Conservation (phyloP, 2,888 invertebrate species). For the Pyrrhosoma nymphula region DNA sequence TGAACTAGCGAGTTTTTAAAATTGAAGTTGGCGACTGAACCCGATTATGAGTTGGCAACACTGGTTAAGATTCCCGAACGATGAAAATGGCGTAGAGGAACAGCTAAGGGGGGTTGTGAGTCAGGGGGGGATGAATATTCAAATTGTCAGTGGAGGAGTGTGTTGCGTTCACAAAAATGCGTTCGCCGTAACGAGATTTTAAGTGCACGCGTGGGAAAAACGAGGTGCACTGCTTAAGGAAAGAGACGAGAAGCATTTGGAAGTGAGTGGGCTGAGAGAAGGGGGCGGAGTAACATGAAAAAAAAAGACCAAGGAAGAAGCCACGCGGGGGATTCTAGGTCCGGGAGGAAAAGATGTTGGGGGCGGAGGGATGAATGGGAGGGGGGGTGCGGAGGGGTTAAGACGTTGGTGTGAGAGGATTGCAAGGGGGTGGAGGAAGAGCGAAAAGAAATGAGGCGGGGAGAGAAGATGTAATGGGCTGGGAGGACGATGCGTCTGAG, state of each 20-base stretch:
- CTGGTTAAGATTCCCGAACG: too few species aligned
- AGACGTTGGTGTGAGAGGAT: not conserved
- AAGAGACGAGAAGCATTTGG: not conserved
- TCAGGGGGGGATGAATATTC: not conserved
- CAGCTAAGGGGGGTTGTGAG: too few species aligned
- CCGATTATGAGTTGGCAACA: too few species aligned
- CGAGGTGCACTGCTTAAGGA: not conserved
- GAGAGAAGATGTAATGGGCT: not conserved
- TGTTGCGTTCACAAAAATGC: not conserved
- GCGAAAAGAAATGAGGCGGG: not conserved
- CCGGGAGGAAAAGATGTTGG: too few species aligned
- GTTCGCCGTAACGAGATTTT: constrained; percentile 25
- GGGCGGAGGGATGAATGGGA: not conserved
- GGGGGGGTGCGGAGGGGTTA: not conserved
- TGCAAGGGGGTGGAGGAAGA: not conserved
- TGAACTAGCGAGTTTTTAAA: too few species aligned
- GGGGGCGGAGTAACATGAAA: not conserved
- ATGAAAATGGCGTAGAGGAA: too few species aligned
- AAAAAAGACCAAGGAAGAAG: too few species aligned
- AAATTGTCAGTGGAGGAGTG: not conserved
- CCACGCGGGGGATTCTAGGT: too few species aligned
- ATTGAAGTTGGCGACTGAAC: too few species aligned
- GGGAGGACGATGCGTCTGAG: not conserved
- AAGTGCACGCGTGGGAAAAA: constrained; percentile 2
- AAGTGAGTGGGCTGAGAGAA: not conserved